A percentile compares a stretch with the other conserved stretches of the same genome.
Conservation (phyloP, 2,888 invertebrate species). For the Caenorhabditis afra region DNA sequence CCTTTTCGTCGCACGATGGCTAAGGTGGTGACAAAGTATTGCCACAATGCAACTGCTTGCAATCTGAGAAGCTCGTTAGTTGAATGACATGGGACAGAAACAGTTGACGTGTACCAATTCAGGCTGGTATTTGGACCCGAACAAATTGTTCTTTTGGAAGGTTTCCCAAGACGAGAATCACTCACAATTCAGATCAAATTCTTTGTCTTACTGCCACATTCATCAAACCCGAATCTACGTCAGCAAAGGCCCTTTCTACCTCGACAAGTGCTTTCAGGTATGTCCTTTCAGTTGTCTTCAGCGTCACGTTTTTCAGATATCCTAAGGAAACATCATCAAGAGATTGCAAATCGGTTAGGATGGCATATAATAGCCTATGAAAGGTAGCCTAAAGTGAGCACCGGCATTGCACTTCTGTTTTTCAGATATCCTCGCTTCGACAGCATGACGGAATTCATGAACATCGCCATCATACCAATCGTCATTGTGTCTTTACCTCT, state of each 20-base stretch:
- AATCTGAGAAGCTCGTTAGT: slow-evolving; percentile 73
- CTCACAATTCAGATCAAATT: slow-evolving; percentile 74
- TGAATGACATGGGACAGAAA: neutral
- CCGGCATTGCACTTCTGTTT: neutral
- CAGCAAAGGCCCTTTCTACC: slow-evolving; percentile 72
- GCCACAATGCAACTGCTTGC: slow-evolving; percentile 76
- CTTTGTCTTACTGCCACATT: slow-evolving; percentile 74
- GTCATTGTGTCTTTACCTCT: slow-evolving; percentile 76
- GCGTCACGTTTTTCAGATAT: slow-evolving; percentile 66
- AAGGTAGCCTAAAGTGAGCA: slow-evolving; percentile 28
- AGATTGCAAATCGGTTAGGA: slow-evolving; percentile 73
- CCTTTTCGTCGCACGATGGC: slow-evolving; percentile 75
- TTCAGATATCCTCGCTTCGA: slow-evolving; percentile 76
- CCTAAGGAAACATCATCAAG: slow-evolving; percentile 69
- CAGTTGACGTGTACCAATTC: slow-evolving; percentile 29
- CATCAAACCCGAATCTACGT: slow-evolving; percentile 58
- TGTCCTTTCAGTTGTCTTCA: too few species aligned
- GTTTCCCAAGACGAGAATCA: slow-evolving; percentile 75
- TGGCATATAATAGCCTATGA: slow-evolving; percentile 76
- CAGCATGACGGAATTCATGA: slow-evolving; percentile 79
- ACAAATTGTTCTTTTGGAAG: slow-evolving; percentile 75
- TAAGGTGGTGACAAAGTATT: slow-evolving; percentile 75
- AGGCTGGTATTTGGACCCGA: slow-evolving; percentile 73
- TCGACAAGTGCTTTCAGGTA: slow-evolving; percentile 73
- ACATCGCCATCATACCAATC: slow-evolving; percentile 78